Evolutionary conservation across 2,888 invertebrate genomes (phyloP), one percentile per base, ranked within the genome.

Genomic region (Epinotia nisella): DNA sequence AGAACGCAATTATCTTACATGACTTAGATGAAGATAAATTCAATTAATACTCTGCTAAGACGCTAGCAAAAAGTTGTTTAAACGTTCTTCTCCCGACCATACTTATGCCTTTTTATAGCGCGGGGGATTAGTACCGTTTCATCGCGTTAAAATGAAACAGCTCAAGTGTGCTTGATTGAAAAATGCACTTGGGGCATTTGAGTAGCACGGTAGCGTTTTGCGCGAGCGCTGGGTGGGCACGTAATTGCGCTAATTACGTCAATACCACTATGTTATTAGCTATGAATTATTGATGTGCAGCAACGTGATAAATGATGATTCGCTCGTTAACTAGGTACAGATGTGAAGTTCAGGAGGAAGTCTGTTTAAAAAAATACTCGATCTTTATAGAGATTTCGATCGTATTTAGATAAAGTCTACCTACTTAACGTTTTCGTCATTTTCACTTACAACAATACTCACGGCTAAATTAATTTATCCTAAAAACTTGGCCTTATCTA

Each of bases 241-340:
- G 84, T 91, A 90, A 92, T 91, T 91, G 90, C 88, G 84, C 89
- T 92, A 92, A 92, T 92, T 91, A 92, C 87, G 87, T 90, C 92
- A 90, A 87, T 88, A 86, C 86, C 85, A 85, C 87, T 85, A 83
- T 87, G 85, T 87, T 89, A 90, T 89, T 89, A 88, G 84, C 83
- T 83, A 92, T 92, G 91, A 93, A 91, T 92, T 91, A 91, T 92
- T 90, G 90, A 91, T 91, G 87, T 78, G 80, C 82, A 78, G 85
- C 85, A 83, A 85, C 83, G 83, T 87, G 87, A 88, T 90, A 86
- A 87, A 87, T 86, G 85, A 85, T 87, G 85, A 76, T 84, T 80
- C 83, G 81, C 82, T 85, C 83, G 84, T 84, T 85, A 85, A 84
- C 83, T 83, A 84, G 83, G 83, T 85, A 83, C 71, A 56, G 69